Evolutionary conservation across 2,888 invertebrate species (phyloP).

Genomic region (Lepeophtheirus nordmannii): DNA sequence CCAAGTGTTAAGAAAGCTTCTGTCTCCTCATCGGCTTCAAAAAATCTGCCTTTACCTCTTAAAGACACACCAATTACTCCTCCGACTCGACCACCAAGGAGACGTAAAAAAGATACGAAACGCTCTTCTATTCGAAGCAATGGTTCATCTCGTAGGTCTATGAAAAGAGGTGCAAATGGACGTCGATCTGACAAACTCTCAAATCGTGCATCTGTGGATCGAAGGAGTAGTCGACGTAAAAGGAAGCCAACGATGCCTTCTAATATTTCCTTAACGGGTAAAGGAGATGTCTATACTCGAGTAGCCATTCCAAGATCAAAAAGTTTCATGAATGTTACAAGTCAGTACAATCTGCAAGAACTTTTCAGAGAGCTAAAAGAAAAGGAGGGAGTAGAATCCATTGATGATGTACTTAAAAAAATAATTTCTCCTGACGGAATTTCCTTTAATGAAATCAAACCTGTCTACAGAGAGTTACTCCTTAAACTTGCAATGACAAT

Average conservation of each 20-base stretch:
- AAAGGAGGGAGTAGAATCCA: conserved; percentile 61
- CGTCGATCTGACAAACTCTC: not conserved
- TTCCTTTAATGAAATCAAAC: conserved; percentile 81
- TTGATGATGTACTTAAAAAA: conserved; percentile 54
- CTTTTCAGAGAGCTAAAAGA: conserved; percentile 29
- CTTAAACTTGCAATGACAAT: conserved; percentile 69
- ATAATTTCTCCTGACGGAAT: conserved; percentile 81
- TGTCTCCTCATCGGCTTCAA: conserved; percentile 2
- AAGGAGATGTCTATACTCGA: conserved; percentile 27
- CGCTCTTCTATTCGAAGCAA: not conserved
- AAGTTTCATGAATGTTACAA: conserved; percentile 40
- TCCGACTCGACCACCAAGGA: conserved; percentile 3
- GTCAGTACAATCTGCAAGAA: conserved; percentile 40
- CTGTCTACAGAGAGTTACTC: conserved; percentile 75
- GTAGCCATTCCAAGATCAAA: conserved; percentile 32
- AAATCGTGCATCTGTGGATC: not conserved
- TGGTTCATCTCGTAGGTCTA: not conserved
- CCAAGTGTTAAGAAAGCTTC: not conserved
- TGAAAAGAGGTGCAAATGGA: not conserved
- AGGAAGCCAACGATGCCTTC: not conserved
- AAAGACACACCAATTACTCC: not conserved
- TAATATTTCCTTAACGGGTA: not conserved
- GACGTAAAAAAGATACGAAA: not conserved
- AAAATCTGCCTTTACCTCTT: not conserved
- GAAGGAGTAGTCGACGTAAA: conserved; percentile 5